phyloP scores from a whole-genome alignment of 2,797 vertebrate genomes.

The Amphiprion clarkii region DNA sequence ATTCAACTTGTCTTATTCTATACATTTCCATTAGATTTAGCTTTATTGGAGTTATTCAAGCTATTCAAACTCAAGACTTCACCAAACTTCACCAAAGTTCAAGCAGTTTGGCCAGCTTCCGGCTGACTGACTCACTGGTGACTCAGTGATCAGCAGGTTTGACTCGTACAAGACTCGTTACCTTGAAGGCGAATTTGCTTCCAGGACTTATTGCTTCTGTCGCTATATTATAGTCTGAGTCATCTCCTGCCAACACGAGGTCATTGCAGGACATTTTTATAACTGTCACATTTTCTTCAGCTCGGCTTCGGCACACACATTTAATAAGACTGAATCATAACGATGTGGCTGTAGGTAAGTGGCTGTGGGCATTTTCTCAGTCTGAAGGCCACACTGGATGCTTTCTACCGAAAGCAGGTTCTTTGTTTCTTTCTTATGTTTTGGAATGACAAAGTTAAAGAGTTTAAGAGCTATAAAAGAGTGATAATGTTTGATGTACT shows the following conservation, averaged over 20 bases:
- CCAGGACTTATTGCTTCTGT: not conserved
- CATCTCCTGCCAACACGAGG: not conserved
- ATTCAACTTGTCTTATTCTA: not conserved
- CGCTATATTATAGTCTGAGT: not conserved
- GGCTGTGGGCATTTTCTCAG: not conserved
- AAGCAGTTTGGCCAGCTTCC: not conserved
- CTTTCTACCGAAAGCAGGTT: constrained; percentile 13
- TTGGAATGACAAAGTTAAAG: constrained; percentile 21
- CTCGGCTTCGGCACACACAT: not conserved
- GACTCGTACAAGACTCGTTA: not conserved
- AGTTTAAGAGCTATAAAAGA: constrained; percentile 16
- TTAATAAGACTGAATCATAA: not conserved
- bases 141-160: not conserved
- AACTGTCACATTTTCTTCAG: not conserved
- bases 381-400: not conserved
- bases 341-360: not conserved
- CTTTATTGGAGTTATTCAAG: not conserved
- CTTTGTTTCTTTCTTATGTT: not conserved
- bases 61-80: not conserved
- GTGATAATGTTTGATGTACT: not conserved
- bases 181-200: not conserved
- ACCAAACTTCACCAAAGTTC: not conserved
- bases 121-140: not conserved
- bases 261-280: not conserved
- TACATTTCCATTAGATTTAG: not conserved